Evolutionary conservation across 2,888 invertebrate genomes (phyloP), one percentile per base, ranked within the genome.

Genomic region (Torymus aiolomorphi): DNA sequence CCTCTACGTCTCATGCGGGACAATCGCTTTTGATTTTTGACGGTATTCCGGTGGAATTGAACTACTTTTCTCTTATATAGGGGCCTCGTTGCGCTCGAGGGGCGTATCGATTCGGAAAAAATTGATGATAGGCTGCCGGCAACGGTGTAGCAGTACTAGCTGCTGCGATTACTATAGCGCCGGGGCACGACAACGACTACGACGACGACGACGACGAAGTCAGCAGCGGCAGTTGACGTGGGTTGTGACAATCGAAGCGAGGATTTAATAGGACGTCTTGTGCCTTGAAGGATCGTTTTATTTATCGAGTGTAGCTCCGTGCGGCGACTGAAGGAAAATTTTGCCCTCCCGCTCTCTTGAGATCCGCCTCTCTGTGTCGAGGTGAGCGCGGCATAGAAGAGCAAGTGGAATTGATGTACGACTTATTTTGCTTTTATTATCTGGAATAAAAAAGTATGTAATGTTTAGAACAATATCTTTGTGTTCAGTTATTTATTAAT

Each of bases 241-340:
- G 16, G 69, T 56, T 79, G 57, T 51, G 62, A 70, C 74, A 69
- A 79, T 74, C 20, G 69, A 75, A 70, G 63, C 57, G 16, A 66
- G 24, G 56, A 54, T 70, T 74, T 70, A 70, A 79, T 70, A 65
- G 71, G 31, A 62, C 16, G 51, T 24, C 61, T 57, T 18, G 24
- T 8, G 54, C 51, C 31, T 57, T 70, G 70, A 70, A 10, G n/a
- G 14, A 78, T 77, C 16, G 57, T 42, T 69, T 76, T 70, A 76
- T 67, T 72, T 72, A 67, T 42, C 24, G 61, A 70, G n/a, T 63
- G 12, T 54, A 66, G 10, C 31, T n/a, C 65, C 42, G 8, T 42
- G 49, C 10, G 31, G 42, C n/a, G 8, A 52, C n/a, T 2, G 51
- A 20, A 42, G 24, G 20, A 59, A 18, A 57, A 20, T 42, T 61